A percentile compares a stretch with the other conserved stretches of the same genome.
Conservation (phyloP, 2,888 invertebrate genomes). For the Eupsilia transversa region DNA sequence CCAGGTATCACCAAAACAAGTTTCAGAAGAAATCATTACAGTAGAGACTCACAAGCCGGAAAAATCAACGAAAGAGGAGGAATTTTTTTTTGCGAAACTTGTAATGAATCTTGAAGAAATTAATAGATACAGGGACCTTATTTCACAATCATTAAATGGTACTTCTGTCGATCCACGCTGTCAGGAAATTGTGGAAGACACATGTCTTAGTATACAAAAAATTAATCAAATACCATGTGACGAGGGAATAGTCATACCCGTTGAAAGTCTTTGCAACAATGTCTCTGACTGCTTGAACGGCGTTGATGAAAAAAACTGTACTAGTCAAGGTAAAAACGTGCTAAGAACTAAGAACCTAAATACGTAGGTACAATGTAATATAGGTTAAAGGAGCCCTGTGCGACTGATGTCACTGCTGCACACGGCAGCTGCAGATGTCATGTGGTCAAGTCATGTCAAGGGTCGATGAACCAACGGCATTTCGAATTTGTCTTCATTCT, state of each 20-base stretch:
- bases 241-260: constrained; percentile 68
- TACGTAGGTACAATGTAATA: not conserved
- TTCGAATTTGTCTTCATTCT: not conserved
- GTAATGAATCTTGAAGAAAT: constrained; percentile 49
- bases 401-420: too few species aligned
- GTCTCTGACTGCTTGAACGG: constrained; percentile 75
- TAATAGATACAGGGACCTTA: constrained; percentile 43
- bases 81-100: constrained; percentile 5
- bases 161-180: constrained; percentile 61
- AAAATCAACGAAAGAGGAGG: not conserved
- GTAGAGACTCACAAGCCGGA: not conserved
- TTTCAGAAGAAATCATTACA: constrained; percentile 3
- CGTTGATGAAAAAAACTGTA: constrained; percentile 81
- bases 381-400: not conserved
- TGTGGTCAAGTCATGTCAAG: not conserved
- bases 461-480: too few species aligned
- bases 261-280: constrained; percentile 80
- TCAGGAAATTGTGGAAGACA: constrained; percentile 62
- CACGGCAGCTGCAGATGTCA: not conserved
- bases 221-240: constrained; percentile 76
- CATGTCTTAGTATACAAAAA: constrained; percentile 74
- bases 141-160: constrained; percentile 48
- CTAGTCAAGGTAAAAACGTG: constrained; percentile 72
- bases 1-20: not conserved
- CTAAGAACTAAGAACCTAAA: not conserved